Evolutionary conservation across 1,140 invertebrate species (phyloP), one percentile per base, ranked within the genome.

Genomic region (Phenacoccus solenopsis): DNA sequence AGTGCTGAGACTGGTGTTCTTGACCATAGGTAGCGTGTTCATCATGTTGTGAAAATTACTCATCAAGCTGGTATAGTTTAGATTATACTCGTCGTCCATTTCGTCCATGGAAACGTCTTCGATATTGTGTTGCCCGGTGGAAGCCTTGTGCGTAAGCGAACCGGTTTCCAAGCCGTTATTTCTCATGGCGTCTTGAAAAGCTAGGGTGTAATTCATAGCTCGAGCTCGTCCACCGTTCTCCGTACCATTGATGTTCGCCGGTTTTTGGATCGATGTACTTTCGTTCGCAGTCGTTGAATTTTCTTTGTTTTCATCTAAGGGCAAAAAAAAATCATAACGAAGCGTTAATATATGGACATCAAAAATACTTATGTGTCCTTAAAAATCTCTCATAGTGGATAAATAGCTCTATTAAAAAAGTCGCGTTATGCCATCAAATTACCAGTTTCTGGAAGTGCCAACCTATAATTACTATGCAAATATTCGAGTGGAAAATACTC

Each of bases 1-100:
- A 13, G 25, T 28, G 5, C 5, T 10, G 56, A 78, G 79, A 70
- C 73, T 78, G 67, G 74, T 77, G 20, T 75, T 75, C 69, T 76
- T 73, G 3, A 35, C 0, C 73, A 70, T 27, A 77, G 71, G 10
- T 74, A 72, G 28, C 75, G 59, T 7, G 75, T 76, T 21, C 74
- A 35, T 10, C 71, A 71, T 0, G 77, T 78, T 35, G 25, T 64
- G 59, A 25, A 27, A 24, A 27, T 27, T 64, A 16, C 21, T 25
- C 22, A 27, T 27, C 2, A 27, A 20, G 16, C 25, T 64, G 22
- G 59, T 64, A 27, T 25, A 64, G 25, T 64, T 64, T 64, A 64
- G 59, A 64, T 64, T 64, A 9, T 4, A 24, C 9, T 64, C 59
- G 21, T 64, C 59, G 22, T 22, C 20, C 59, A 27, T 64, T 9